Evolutionary conservation across 2,888 invertebrate species (phyloP), one percentile per base, ranked within the genome.

Genomic region (Leucoptera coffeella): DNA sequence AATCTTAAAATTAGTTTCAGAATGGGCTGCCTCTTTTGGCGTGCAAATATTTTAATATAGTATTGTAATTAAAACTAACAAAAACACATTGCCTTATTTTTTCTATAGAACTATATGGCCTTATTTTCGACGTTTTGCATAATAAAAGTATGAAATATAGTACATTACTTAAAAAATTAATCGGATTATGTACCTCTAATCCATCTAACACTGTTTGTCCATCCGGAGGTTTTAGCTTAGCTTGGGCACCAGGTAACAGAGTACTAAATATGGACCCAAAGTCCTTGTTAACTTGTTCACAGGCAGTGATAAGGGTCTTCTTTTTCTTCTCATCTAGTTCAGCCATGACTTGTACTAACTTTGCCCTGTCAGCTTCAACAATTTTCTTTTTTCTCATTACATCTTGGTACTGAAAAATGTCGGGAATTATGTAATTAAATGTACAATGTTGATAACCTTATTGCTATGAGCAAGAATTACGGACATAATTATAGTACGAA

Each of bases 231-330:
- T 76, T 73, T n/a, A 99, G 74, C 45, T 82, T 78, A 0, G 96
- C 95, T 40, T 84, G 75, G 1, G 96, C 87, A 1, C 94, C 95
- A 2, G 94, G 92, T 39, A 99, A 71, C 33, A 99, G 69, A 2
- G 88, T 83, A 33, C 82, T 80, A 64, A 97, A 97, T 50, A 99
- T 99, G 15, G 89, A 85, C 7, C 91, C 89, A 56, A 99, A 97
- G 69, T 97, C 95, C 46, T 77, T 73, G 12, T 23, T 22, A 2
- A 37, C 37, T 43, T 82, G 81, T 37, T 80, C 77, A 76, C 88
- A 90, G 3, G 97, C 96, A 28, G 78, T 69, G 28, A 80, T 62
- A 10, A 97, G 64, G 7, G 90, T 86, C 35, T 77, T 75, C 43
- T 85, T 83, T 57, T 97, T 97, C 64, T 93, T 89, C 42, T 85